A percentile compares a stretch with the other conserved stretches of the same genome.
Conservation (phyloP, 53 echinoderm and acorn worm species). For the Paelopatides confundens region DNA sequence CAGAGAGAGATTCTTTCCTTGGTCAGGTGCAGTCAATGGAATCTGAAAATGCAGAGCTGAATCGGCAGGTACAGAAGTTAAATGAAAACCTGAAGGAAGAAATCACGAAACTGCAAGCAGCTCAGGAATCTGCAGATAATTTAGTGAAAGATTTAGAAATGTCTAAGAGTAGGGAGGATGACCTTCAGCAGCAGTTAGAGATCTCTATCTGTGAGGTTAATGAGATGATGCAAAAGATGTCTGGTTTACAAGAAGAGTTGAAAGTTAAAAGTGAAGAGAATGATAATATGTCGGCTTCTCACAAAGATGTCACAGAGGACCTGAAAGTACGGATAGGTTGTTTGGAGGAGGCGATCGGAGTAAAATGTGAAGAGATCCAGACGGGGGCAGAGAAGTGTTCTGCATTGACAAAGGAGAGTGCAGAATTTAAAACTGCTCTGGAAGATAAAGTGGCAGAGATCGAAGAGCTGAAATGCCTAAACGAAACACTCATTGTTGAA, state of each 20-base stretch:
- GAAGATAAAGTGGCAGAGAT: constrained; percentile 24
- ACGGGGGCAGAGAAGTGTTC: not conserved
- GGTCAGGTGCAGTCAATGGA: not conserved
- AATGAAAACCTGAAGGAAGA: not conserved
- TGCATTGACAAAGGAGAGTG: not conserved
- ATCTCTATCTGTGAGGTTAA: not conserved
- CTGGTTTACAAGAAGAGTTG: not conserved
- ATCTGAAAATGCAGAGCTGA: not conserved
- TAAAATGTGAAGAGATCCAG: constrained; percentile 13
- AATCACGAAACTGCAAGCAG: not conserved
- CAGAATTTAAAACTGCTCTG: constrained; percentile 34
- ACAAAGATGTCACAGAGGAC: not conserved
- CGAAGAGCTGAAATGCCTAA: constrained; percentile 31
- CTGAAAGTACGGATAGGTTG: not conserved
- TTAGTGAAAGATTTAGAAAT: constrained; percentile 24
- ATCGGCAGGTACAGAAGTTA: not conserved
- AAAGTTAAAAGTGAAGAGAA: not conserved
- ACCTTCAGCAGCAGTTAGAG: constrained; percentile 17
- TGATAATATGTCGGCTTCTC: not conserved
- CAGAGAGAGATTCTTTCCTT: not conserved
- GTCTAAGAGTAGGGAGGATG: not conserved
- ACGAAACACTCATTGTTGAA: constrained; percentile 37
- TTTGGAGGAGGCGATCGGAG: not conserved
- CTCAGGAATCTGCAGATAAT: not conserved
- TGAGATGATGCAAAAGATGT: not conserved